Conservation (phyloP, 2,888 invertebrate genomes). For the Hartigia nigra region DNA sequence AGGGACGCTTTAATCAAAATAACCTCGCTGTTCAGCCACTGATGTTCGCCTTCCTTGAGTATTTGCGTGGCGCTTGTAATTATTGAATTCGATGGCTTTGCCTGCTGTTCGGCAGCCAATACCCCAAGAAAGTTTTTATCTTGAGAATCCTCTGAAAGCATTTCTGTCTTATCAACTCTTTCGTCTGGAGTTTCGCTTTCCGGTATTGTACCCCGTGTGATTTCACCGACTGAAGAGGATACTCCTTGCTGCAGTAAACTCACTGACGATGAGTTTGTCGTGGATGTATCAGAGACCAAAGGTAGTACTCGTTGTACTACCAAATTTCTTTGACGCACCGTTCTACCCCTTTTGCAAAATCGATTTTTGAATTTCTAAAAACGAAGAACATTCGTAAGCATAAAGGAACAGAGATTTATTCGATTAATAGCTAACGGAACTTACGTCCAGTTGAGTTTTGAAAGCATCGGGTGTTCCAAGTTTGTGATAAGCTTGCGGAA, state of each 20-base stretch:
- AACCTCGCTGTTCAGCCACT: slow-evolving; percentile 81
- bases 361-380: slow-evolving; percentile 65
- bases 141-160: slow-evolving; percentile 18
- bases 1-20: slow-evolving; percentile 2
- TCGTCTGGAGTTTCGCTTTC: slow-evolving; percentile 29
- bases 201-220: not conserved
- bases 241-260: slow-evolving; percentile 14
- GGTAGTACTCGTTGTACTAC: slow-evolving; percentile 82
- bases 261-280: not conserved
- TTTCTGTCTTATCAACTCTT: slow-evolving; percentile 24
- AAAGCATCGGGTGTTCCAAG: slow-evolving; percentile 62
- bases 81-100: slow-evolving; percentile 61
- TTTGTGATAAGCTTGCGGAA: slow-evolving; percentile 61
- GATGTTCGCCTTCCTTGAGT: slow-evolving; percentile 70
- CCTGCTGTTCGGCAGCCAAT: slow-evolving; percentile 35
- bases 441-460: slow-evolving; percentile 67
- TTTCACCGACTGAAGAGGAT: slow-evolving; percentile 22
- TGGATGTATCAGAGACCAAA: slow-evolving; percentile 71
- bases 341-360: slow-evolving; percentile 64
- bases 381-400: not conserved
- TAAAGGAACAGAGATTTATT: not conserved
- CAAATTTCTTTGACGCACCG: slow-evolving; percentile 70
- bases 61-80: slow-evolving; percentile 63
- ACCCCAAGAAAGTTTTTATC: slow-evolving; percentile 49
- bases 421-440: slow-evolving; percentile 24